A percentile compares a stretch with the other conserved stretches of the same genome.
Conservation (phyloP, 2,888 invertebrate genomes). For the Dolichomitus sp. region DNA sequence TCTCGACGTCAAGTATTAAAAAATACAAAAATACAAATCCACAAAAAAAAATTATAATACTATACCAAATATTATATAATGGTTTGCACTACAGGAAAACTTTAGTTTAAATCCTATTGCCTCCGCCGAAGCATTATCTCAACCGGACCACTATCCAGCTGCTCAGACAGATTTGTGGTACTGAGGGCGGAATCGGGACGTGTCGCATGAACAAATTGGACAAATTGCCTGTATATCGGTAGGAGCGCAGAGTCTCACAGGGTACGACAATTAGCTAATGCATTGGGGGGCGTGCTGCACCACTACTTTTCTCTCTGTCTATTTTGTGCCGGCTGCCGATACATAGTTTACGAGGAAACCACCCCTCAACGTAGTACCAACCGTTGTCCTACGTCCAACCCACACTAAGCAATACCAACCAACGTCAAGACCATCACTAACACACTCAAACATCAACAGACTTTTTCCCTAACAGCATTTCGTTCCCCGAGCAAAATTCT, state of each 20-base stretch:
- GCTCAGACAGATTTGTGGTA: slow-evolving; percentile 62
- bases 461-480: slow-evolving; percentile 24
- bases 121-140: slow-evolving; percentile 5
- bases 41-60: background rate
- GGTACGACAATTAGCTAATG: slow-evolving; percentile 84
- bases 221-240: slow-evolving; percentile 69
- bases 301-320: background rate
- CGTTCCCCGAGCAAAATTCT: slow-evolving; percentile 64
- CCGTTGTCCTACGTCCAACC: slow-evolving; percentile 15
- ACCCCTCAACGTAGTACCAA: slow-evolving; percentile 36
- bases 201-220: slow-evolving; percentile 68
- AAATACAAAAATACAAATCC: no score
- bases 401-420: background rate
- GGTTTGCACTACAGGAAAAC: no score
- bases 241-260: slow-evolving; percentile 46
- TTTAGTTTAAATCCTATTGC: background rate
- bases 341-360: slow-evolving; percentile 73
- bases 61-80: no score
- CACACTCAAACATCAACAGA: background rate
- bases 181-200: slow-evolving; percentile 55
- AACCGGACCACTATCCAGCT: background rate
- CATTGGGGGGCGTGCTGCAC: slow-evolving; percentile 69
- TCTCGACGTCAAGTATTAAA: no score
- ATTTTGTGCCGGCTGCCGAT: slow-evolving; percentile 50
- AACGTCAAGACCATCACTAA: background rate